These are phyloP conservation scores for Protobothrops mucrosquamatus DNA, from an alignment of 2,113 vertebrate genomes.

Conservation along the genomic window DNA sequence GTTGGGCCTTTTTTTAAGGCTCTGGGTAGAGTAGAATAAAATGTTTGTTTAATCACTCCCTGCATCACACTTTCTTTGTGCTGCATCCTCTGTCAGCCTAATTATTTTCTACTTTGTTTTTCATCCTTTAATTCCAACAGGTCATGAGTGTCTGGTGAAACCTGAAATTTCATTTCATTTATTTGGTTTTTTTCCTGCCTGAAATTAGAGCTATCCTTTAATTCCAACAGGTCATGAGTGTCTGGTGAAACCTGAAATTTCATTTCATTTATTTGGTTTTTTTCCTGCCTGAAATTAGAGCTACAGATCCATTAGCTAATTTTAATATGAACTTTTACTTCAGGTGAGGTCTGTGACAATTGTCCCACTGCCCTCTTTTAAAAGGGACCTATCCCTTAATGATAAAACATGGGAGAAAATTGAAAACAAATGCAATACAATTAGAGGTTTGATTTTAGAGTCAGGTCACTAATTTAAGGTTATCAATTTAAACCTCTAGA, in stretches of 20 bases:
- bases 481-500: not conserved
- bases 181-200: no score
- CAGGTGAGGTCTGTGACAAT: no score
- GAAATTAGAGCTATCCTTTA: not conserved
- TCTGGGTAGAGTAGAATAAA: not conserved
- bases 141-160: not conserved
- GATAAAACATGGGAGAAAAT: no score
- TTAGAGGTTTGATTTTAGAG: not conserved
- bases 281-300: no score
- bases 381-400: no score
- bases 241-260: not conserved
- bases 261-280: no score
- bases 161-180: not conserved
- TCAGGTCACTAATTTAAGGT: not conserved
- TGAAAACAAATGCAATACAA: no score
- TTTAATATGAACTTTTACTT: no score
- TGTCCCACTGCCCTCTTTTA: no score
- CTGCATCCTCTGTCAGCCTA: not conserved
- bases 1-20: not conserved
- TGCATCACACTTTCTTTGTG: not conserved
- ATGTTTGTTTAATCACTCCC: not conserved
- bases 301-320: no score
- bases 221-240: not conserved
- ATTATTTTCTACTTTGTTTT: not conserved
- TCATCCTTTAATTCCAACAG: not conserved